Evolutionary conservation across 2,888 invertebrate genomes (phyloP), one percentile per base, ranked within the genome.

Genomic region (Drosophila vallismaia): DNA sequence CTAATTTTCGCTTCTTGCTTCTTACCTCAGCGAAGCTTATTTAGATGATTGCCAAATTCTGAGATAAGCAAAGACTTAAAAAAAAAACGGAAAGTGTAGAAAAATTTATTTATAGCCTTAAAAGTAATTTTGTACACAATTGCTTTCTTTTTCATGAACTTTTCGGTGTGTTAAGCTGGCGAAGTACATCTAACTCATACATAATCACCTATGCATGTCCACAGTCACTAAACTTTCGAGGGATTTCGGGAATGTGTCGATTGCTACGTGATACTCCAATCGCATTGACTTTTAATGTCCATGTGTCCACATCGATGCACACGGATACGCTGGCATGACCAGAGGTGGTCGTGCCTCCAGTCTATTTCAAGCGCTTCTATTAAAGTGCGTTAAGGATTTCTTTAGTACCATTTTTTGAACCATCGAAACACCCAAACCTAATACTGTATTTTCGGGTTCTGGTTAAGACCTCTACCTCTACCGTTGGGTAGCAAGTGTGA

Each of bases 181-280:
- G 19, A n/a, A 5, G 36, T 36, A 36, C 10, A 36, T 36, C n/a
- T n/a, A 4, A 36, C 36, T n/a, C n/a, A 2, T 36, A 4, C 3
- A 5, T 2, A 4, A 0, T 5, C n/a, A n/a, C 36, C n/a, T 36
- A 52, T 49, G 52, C 59, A 50, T 59, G 66, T 74, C 85, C 10
- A 69, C 62, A 84, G 81, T 80, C 75, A 72, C 84, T 84, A 84
- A 81, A 80, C 80, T 73, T 85, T 58, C 60, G 54, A 52, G 71
- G 57, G 76, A 49, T 60, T 71, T 28, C 6, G 28, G 28, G 28
- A 28, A 28, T 57, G 74, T 72, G 67, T 66, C 78, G 87, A 71
- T 86, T 84, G 81, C 78, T 81, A 86, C 85, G 87, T 81, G 80
- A 81, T 85, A 60, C 71, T 68, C 49, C 40, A 53, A 72, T 45